A percentile compares a stretch with the other conserved stretches of the same genome.
Evolutionary conservation across 1,140 invertebrate genomes (phyloP).

Genomic region (Drosophila tropicalis): DNA sequence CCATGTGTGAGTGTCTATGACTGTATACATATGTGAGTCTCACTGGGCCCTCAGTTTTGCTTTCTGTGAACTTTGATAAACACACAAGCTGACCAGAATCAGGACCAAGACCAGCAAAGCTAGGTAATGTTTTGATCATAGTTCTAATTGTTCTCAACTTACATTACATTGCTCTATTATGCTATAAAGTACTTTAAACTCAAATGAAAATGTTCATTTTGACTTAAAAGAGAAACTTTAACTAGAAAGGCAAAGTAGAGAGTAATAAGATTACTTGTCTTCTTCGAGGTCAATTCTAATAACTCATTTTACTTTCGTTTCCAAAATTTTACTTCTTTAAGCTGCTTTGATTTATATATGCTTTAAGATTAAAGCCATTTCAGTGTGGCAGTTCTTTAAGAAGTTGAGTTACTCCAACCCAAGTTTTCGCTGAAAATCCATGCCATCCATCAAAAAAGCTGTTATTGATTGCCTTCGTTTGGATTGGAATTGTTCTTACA

Average conservation of each 20-base stretch:
- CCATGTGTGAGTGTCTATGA: slow-evolving; percentile 36
- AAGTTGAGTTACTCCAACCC: neutral
- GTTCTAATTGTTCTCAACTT: slow-evolving; percentile 12
- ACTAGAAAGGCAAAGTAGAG: no score
- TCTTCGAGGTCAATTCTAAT: neutral
- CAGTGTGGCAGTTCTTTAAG: neutral
- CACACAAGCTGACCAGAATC: slow-evolving; percentile 5
- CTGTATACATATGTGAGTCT: slow-evolving; percentile 12
- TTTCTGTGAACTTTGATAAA: slow-evolving; percentile 18
- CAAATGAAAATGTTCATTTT: neutral
- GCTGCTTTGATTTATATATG: neutral
- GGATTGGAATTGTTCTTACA: slow-evolving; percentile 15
- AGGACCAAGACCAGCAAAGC: neutral
- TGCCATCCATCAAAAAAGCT: slow-evolving; percentile 56
- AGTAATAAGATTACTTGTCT: no score
- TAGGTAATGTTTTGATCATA: slow-evolving; percentile 18
- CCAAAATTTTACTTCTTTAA: no score
- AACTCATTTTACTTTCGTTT: neutral
- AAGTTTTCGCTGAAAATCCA: neutral
- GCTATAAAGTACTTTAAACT: neutral
- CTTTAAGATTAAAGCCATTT: neutral
- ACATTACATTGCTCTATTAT: neutral
- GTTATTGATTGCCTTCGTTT: slow-evolving; percentile 60
- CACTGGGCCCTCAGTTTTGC: slow-evolving; percentile 5
- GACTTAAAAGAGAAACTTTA: no score